Percentiles rank a stretch among this genome's conserved stretches.
phyloP scores from a whole-genome alignment of 1,140 invertebrate species.

The Aphelinus atriplicis region DNA sequence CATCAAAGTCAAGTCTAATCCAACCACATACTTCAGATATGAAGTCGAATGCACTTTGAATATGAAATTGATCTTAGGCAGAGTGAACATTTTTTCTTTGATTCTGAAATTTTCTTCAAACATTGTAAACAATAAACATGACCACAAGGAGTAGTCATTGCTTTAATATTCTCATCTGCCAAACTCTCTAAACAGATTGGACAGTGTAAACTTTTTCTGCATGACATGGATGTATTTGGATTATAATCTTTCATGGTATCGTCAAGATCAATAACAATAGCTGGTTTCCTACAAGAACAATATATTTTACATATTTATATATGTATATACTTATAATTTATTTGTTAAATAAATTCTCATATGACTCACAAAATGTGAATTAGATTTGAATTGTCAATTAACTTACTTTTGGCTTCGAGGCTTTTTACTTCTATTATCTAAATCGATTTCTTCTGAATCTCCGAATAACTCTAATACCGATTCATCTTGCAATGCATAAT shows the following conservation, averaged over 20 bases:
- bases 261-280: conserved; percentile 20
- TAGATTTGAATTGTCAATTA: background rate
- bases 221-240: background rate
- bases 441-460: background rate
- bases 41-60: conserved; percentile 48
- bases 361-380: too few species aligned
- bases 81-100: conserved; percentile 47
- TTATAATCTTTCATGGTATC: conserved; percentile 42
- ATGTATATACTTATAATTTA: too few species aligned
- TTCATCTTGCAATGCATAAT: conserved; percentile 3
- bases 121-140: conserved; percentile 52
- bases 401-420: conserved; percentile 24
- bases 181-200: conserved; percentile 52
- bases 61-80: conserved; percentile 42
- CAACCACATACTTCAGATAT: conserved; percentile 43
- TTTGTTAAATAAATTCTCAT: too few species aligned
- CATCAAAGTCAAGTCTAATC: too few species aligned
- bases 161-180: conserved; percentile 37
- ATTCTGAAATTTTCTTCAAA: conserved; percentile 32
- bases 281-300: conserved; percentile 10
- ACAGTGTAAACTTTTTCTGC: conserved; percentile 35
- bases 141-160: conserved; percentile 52
- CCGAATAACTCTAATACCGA: background rate
- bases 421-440: background rate
- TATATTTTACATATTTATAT: background rate